A percentile compares a stretch with the other conserved stretches of the same genome.
Conservation (phyloP, 2,113 vertebrate species). For the Leuciscus idus region DNA sequence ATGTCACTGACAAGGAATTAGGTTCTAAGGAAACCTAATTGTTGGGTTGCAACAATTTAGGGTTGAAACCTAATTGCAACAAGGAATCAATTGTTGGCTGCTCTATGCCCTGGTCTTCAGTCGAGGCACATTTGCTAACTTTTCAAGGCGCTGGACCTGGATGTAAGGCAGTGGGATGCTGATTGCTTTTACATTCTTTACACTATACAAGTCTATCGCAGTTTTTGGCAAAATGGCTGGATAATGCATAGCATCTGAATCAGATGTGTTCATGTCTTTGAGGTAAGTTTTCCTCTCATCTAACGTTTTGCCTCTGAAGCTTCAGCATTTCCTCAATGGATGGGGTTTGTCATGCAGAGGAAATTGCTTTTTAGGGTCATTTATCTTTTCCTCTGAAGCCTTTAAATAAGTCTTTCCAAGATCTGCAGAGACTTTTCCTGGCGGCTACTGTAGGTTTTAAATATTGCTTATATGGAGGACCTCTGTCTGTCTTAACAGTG, state of each 20-base stretch:
- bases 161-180: conserved; percentile 37
- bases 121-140: background rate
- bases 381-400: background rate
- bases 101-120: background rate
- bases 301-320: background rate
- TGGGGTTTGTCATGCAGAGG: conserved; percentile 25
- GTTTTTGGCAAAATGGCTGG: conserved; percentile 24
- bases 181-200: conserved; percentile 31
- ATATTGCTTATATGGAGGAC: background rate
- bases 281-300: conserved; percentile 18
- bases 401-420: background rate
- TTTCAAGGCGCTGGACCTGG: background rate
- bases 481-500: background rate
- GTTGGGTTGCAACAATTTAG: no score
- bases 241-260: background rate
- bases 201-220: conserved; percentile 8
- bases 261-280: conserved; percentile 4
- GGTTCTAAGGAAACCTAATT: no score
- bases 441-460: background rate
- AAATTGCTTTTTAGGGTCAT: no score
- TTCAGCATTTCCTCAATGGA: background rate
- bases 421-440: background rate
- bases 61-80: no score
- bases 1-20: background rate
- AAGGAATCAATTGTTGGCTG: no score